Evolutionary conservation across 2,888 invertebrate genomes (phyloP), one percentile per base, ranked within the genome.

Genomic region (Ophonus ardosiacus): DNA sequence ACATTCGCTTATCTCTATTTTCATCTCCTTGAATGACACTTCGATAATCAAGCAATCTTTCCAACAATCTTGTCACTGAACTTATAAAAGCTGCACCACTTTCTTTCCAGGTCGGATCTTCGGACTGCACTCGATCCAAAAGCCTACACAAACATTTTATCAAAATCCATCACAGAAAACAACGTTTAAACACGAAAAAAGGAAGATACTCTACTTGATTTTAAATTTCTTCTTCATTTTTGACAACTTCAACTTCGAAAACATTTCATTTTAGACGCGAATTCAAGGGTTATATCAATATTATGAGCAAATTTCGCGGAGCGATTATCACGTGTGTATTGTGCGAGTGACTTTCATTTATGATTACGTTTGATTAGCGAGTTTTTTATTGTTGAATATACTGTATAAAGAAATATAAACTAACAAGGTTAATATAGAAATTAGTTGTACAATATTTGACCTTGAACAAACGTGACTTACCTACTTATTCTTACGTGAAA

Each of bases 21-120:
- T 98, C 98, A 88, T 98, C 98, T 15, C 98, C 98, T 90, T 98
- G 97, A 92, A 98, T 97, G 0, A 98, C 98, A 88, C 97, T 97
- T 87, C 98, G 94, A 91, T 99, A 99, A 92, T 99, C 98, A 65
- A 98, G 92, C 79, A 99, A 93, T 24, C 98, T 92, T 91, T 98
- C 98, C 87, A 98, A 90, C 57, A 98, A 92, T 8, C 97, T 93
- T 0, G 98, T 98, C 57, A 98, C 97, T 0, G 98, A 98, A 85
- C 96, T 96, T 82, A 98, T 97, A 89, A 98, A 98, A 0, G 97
- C 96, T 0, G 96, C 96, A 1, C 98, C 98, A 74, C 97, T 97
- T 88, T 98, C 98, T 88, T 97, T 95, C 97, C 98, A 98, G 0
- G 95, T 94, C 56, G 98, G 97, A 90, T 96, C 96, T 89, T 96